A percentile compares a stretch with the other conserved stretches of the same genome.
Evolutionary conservation across 2,113 vertebrate genomes (phyloP).

Genomic region (Brachypteracias leptosomus): DNA sequence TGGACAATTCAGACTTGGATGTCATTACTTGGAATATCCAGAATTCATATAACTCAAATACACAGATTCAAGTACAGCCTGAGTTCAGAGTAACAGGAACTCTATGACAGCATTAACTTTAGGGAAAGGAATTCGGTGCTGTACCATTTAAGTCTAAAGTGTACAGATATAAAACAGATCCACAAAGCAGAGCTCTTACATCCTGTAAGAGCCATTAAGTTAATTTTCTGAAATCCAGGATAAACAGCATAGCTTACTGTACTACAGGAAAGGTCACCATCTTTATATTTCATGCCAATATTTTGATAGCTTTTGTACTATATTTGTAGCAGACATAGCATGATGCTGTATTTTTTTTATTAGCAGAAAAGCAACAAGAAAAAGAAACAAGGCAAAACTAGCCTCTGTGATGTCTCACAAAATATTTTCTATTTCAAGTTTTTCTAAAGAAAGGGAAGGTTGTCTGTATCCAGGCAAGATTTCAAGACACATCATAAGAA

Average conservation of each 20-base stretch:
- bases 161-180: neutral
- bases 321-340: neutral
- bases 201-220: neutral
- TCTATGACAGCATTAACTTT: neutral
- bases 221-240: neutral
- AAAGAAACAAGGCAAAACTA: neutral
- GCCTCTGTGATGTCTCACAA: neutral
- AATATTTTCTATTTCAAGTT: neutral
- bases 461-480: neutral
- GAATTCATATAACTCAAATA: neutral
- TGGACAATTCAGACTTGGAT: neutral
- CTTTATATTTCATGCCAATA: neutral
- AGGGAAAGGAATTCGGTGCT: neutral
- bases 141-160: neutral
- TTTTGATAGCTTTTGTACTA: neutral
- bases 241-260: neutral
- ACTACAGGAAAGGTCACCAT: neutral
- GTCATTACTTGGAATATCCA: neutral
- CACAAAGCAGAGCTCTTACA: neutral
- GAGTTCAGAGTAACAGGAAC: neutral
- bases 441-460: neutral
- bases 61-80: accelerated
- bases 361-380: neutral
- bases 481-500: neutral
- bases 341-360: neutral